phyloP scores from a whole-genome alignment of 2,113 vertebrate genomes.

The Scophthalmus maximus region DNA sequence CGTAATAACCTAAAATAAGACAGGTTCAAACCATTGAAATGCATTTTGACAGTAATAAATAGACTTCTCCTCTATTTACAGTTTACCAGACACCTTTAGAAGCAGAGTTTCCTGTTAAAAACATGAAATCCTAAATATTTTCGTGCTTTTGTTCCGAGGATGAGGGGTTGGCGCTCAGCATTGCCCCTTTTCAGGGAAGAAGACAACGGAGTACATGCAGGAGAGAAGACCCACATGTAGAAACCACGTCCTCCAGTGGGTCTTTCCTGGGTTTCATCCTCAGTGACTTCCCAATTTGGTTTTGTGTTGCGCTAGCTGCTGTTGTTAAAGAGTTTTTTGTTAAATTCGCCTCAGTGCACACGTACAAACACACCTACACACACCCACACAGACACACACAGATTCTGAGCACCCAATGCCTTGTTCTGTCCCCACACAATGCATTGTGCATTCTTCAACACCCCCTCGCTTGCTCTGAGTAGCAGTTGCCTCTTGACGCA shows the following conservation, averaged over 20 bases:
- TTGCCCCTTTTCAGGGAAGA: slow-evolving; percentile 48
- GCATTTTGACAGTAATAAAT: slow-evolving; percentile 75
- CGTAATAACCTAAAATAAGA: slow-evolving; percentile 67
- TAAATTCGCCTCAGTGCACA: slow-evolving; percentile 60
- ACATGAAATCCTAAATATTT: slow-evolving; percentile 54
- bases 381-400: slow-evolving; percentile 48
- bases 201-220: slow-evolving; percentile 34
- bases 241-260: slow-evolving; percentile 33
- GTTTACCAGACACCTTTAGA: too few relatives aligned
- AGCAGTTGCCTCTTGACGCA: slow-evolving; percentile 62
- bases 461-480: slow-evolving; percentile 59
- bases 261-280: slow-evolving; percentile 53
- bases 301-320: slow-evolving; percentile 58
- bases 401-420: slow-evolving; percentile 62
- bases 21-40: slow-evolving; percentile 57
- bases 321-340: slow-evolving; percentile 58
- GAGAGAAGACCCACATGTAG: slow-evolving; percentile 25
- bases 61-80: slow-evolving; percentile 71
- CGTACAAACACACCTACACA: slow-evolving; percentile 45
- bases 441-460: slow-evolving; percentile 78
- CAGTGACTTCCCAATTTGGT: slow-evolving; percentile 55
- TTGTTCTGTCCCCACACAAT: slow-evolving; percentile 61
- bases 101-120: slow-evolving; percentile 53
- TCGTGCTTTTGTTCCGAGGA: slow-evolving; percentile 53
- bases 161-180: slow-evolving; percentile 54